Base-by-base conservation (phyloP, 2,888 invertebrate species). In the Xanthorhoe designata region DNA sequence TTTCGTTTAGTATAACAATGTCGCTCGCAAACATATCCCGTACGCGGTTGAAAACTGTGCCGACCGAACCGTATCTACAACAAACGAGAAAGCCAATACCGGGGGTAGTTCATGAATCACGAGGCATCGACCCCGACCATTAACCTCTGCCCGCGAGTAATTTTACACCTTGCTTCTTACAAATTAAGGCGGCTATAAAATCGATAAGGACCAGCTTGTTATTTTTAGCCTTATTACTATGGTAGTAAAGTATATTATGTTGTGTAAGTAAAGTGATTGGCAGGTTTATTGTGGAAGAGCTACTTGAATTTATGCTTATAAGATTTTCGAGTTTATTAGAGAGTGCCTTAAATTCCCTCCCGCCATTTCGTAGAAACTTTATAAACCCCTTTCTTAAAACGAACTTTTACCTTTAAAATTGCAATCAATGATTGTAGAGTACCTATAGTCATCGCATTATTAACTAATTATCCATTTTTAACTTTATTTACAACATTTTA, bases 81-180 rank as follows among this genome's bases (percentile, higher is more conserved):
- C 57, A 63, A 63, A 59, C 55, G 51, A 57, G 45, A 59, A 66
- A 66, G 53, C 51, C 62, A 42, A 54, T 64, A 84, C 78, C 64
- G 78, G 74, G 87, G 86, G 85, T 86, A 84, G 86, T 85, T 87
- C 80, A 78, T 86, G 86, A 89, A 84, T 87, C 85, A 84, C 84
- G 78, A 87, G 85, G 79, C 85, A 78, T 78, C 81, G 85, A 85
- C 86, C 85, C 71, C 80, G 80, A 70, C 66, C 83, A 76, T 82
- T 84, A 80, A 84, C 84, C 87, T 84, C 79, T 65, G 61, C 58
- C 66, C 56, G 47, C 58, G 57, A 53, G 54, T 64, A 38, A 76
- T 69, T 75, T 67, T 75, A 68, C 49, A 62, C 75, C 72, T 68
- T 75, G 71, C 53, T 35, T 32, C 57, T 29, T 15, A 51, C 47